phyloP scores from a whole-genome alignment of 2,113 vertebrate species.

The Connochaetes taurinus region DNA sequence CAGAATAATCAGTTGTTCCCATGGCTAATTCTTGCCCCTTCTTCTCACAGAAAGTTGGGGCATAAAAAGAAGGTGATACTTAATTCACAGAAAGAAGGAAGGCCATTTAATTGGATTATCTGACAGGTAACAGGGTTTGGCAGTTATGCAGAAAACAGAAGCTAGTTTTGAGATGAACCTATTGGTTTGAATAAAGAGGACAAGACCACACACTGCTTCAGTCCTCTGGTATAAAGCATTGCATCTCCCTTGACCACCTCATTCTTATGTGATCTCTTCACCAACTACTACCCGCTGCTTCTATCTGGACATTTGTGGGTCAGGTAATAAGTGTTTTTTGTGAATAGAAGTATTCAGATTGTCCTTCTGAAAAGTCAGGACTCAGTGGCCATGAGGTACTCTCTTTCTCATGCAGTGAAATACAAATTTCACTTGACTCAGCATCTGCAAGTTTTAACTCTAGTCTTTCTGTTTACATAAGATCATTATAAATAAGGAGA shows the following conservation, averaged over 20 bases:
- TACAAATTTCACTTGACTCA: neutral
- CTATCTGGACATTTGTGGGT: no score
- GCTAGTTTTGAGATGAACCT: neutral
- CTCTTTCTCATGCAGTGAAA: neutral
- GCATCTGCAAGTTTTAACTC: neutral
- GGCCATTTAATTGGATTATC: neutral
- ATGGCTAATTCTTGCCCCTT: neutral
- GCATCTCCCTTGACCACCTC: neutral
- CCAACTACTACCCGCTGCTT: neutral
- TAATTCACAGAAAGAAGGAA: neutral
- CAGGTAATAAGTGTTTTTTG: neutral
- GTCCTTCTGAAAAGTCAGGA: neutral
- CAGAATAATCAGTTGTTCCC: neutral
- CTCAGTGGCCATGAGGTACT: neutral
- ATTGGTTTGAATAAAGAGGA: neutral
- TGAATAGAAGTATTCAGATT: neutral
- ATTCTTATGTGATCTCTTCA: neutral
- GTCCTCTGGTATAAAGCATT: neutral
- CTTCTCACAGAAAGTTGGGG: neutral
- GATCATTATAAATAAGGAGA: slow-evolving; percentile 28
- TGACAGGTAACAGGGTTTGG: neutral
- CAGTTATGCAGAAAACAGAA: neutral
- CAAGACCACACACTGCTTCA: neutral
- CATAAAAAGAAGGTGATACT: neutral
- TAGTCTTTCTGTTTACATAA: neutral